phyloP scores from a whole-genome alignment of 2,113 vertebrate species.

The Monopterus albus region DNA sequence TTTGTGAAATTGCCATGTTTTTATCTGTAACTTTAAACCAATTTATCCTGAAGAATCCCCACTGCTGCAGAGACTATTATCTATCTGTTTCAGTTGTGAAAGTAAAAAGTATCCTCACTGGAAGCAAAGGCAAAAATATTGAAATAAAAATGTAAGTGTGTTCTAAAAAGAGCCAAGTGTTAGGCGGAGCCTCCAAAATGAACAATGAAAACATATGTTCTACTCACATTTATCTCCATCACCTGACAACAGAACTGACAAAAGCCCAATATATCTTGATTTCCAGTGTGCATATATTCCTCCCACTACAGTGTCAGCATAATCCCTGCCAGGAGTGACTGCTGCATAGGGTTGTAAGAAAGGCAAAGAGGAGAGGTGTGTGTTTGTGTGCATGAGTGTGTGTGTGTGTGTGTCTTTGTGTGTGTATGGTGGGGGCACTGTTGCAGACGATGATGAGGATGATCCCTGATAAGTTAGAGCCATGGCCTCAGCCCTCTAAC shows the following conservation, averaged over 20 bases:
- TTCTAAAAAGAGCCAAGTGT: conserved; percentile 19
- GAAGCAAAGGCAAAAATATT: neutral
- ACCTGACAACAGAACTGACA: conserved; percentile 52
- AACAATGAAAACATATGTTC: conserved; percentile 51
- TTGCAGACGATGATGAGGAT: conserved; percentile 51
- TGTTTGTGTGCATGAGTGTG: conserved; percentile 7
- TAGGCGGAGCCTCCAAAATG: neutral
- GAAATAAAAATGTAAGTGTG: conserved; percentile 27
- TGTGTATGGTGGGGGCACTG: conserved; percentile 2
- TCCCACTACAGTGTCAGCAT: conserved; percentile 61
- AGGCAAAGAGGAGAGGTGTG: conserved; percentile 12
- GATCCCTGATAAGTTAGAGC: conserved; percentile 69
- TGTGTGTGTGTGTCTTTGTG: no score
- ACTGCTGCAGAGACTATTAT: conserved; percentile 47
- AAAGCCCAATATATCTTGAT: conserved; percentile 69
- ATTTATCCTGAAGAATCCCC: conserved; percentile 47
- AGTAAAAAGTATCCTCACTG: conserved; percentile 13
- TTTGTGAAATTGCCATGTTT: conserved; percentile 42
- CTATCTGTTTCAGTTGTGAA: conserved; percentile 42
- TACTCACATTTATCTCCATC: conserved; percentile 52
- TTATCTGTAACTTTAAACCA: conserved; percentile 52
- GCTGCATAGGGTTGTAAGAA: conserved; percentile 35
- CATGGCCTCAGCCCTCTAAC: conserved; percentile 57
- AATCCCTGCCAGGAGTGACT: conserved; percentile 67
- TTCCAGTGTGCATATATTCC: conserved; percentile 58